These are phyloP conservation scores for Eudasyphora cyanicolor DNA, from an alignment of 2,888 invertebrate genomes.

Conservation along the genomic window DNA sequence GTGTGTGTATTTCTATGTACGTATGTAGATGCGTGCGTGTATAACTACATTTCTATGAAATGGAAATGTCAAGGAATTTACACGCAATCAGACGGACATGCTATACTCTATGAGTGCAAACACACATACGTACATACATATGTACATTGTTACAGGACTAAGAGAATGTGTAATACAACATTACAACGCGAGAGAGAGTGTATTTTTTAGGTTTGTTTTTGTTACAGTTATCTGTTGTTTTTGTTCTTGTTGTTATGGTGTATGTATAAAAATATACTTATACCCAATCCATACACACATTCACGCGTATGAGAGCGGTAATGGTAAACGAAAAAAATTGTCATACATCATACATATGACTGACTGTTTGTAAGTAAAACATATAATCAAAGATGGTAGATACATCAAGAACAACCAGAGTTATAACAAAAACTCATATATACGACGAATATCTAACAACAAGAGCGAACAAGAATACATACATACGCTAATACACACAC, in stretches of 20 bases:
- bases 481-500: background rate
- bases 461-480: background rate
- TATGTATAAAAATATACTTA: background rate
- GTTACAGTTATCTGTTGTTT: background rate
- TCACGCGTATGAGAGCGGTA: background rate
- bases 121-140: background rate
- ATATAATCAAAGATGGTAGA: background rate
- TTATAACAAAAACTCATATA: background rate
- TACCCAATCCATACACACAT: background rate
- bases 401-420: background rate
- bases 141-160: background rate
- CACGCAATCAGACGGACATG: conserved; percentile 64
- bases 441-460: background rate
- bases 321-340: conserved; percentile 7
- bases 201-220: background rate
- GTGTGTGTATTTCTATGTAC: conserved; percentile 13
- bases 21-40: conserved; percentile 1
- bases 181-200: background rate
- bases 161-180: background rate
- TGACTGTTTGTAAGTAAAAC: background rate
- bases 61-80: conserved; percentile 76
- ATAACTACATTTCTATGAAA: conserved; percentile 28
- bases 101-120: background rate
- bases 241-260: background rate
- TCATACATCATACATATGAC: conserved; percentile 6